Conservation (phyloP, 2,113 vertebrate genomes). For the Pionites leucogaster region DNA sequence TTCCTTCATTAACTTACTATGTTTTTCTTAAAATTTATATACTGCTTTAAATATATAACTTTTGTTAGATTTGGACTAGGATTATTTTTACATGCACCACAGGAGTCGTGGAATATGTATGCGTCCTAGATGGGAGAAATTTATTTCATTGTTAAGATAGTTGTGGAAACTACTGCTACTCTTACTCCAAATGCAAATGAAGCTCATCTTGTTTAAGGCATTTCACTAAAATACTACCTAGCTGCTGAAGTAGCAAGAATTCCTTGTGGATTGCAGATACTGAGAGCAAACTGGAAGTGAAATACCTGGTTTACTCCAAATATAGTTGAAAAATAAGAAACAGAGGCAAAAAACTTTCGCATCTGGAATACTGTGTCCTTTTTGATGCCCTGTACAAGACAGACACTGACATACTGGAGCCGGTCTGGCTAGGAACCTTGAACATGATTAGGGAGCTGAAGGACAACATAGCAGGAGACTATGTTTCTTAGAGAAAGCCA, state of each 20-base stretch:
- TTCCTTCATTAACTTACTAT: neutral
- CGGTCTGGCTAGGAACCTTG: neutral
- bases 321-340: neutral
- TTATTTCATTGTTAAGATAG: neutral
- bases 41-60: neutral
- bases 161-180: neutral
- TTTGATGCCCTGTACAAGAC: neutral
- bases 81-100: neutral
- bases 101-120: neutral
- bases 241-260: neutral
- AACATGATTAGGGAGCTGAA: neutral
- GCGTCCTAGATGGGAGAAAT: neutral
- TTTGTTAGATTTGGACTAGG: neutral
- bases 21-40: neutral
- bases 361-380: neutral
- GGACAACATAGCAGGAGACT: fast-evolving
- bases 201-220: neutral
- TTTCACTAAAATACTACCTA: neutral
- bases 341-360: neutral
- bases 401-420: neutral
- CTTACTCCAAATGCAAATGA: neutral
- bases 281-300: neutral
- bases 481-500: neutral
- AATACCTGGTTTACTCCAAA: neutral
- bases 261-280: neutral